These are phyloP conservation scores for Promerops cafer DNA, from an alignment of 2,113 vertebrate genomes.

Conservation along the genomic window DNA sequence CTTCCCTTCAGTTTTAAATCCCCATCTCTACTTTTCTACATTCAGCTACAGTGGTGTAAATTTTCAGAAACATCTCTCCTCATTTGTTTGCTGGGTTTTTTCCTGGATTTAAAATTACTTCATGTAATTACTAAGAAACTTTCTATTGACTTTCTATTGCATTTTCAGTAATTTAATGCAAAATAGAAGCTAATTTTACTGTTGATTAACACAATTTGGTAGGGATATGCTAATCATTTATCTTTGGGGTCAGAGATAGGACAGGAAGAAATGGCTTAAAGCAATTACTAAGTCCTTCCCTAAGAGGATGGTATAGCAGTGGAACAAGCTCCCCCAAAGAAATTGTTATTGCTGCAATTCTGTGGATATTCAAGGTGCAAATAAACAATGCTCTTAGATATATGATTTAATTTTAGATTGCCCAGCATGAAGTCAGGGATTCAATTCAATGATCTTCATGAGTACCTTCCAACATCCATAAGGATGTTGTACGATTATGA, in stretches of 20 bases:
- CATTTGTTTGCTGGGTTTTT: background rate
- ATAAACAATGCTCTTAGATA: background rate
- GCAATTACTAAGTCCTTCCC: background rate
- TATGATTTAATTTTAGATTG: background rate
- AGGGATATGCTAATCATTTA: too few species aligned
- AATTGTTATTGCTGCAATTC: rapidly evolving
- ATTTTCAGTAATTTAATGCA: background rate
- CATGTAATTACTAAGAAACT: background rate
- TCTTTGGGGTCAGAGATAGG: background rate
- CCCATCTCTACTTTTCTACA: background rate
- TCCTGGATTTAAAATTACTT: background rate
- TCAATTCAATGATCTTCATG: background rate
- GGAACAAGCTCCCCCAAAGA: background rate
- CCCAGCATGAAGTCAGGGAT: background rate
- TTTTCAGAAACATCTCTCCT: background rate
- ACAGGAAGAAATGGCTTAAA: background rate
- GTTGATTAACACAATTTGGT: background rate
- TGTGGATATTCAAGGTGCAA: background rate
- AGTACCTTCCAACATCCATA: background rate
- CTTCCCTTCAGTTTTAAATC: background rate
- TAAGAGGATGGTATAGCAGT: background rate
- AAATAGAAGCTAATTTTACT: background rate
- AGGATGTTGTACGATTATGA: background rate
- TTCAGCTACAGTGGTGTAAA: background rate
- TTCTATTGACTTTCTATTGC: rapidly evolving